These are phyloP conservation scores for Drosophila robusta DNA, from an alignment of 2,888 invertebrate species.

Conservation along the genomic window DNA sequence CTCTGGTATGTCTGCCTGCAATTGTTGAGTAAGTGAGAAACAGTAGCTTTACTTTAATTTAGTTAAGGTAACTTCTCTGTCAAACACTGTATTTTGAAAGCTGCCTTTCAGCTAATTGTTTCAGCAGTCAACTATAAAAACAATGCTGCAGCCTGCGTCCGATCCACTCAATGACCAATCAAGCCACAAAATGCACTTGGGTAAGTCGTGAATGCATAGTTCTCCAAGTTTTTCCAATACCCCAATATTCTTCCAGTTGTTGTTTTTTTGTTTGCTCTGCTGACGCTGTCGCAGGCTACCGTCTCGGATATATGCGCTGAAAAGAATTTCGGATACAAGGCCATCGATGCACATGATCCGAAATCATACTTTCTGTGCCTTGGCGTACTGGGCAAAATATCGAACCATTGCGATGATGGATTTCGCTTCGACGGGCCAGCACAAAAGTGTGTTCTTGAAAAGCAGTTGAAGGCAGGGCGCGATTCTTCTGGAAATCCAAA, in stretches of 20 bases:
- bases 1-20: not conserved
- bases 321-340: slow-evolving; percentile 40
- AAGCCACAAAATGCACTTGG: slow-evolving; percentile 36
- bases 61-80: slow-evolving; percentile 16
- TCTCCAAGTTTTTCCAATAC: not conserved
- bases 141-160: not conserved
- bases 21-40: not conserved
- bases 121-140: slow-evolving; percentile 31
- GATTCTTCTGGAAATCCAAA: not conserved
- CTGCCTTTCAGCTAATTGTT: slow-evolving; percentile 29
- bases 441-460: slow-evolving; percentile 35
- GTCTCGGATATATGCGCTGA: slow-evolving; percentile 34
- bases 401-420: slow-evolving; percentile 38
- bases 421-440: slow-evolving; percentile 23
- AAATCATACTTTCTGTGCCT: slow-evolving; percentile 45
- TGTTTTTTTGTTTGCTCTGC: slow-evolving; percentile 28
- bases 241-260: not conserved
- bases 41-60: slow-evolving; percentile 7
- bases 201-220: slow-evolving; percentile 24
- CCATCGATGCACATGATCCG: slow-evolving; percentile 10
- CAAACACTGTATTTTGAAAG: not conserved
- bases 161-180: not conserved
- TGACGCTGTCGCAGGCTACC: slow-evolving; percentile 23
- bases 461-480: not conserved
- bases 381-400: slow-evolving; percentile 38